Conservation (phyloP, 2,888 invertebrate genomes). For the Pherbina coryleti region DNA sequence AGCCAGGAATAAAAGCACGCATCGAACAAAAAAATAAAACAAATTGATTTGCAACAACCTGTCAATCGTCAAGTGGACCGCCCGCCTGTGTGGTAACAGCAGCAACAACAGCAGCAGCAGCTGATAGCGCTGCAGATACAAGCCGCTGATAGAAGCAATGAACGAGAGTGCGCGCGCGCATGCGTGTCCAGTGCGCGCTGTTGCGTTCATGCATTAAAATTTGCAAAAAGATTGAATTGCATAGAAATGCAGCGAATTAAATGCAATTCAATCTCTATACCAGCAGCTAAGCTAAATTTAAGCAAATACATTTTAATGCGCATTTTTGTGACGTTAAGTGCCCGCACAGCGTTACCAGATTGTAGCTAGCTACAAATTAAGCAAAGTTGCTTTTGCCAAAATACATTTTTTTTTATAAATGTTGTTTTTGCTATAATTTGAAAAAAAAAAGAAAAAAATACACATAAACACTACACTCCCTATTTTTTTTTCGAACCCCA, state of each 20-base stretch:
- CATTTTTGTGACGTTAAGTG: not conserved
- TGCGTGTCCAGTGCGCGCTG: slow-evolving; percentile 4
- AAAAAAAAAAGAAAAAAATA: not conserved
- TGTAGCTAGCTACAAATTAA: no score
- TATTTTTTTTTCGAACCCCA: not conserved
- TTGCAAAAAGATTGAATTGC: not conserved
- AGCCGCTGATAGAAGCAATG: slow-evolving; percentile 9
- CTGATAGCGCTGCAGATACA: slow-evolving; percentile 31
- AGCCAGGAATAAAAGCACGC: no score
- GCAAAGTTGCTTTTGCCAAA: not conserved
- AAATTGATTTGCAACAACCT: slow-evolving; percentile 55
- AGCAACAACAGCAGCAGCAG: slow-evolving; percentile 17
- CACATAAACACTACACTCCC: not conserved
- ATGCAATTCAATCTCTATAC: slow-evolving; percentile 4
- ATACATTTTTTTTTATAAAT: not conserved
- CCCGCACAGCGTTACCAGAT: no score
- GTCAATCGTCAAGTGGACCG: not conserved
- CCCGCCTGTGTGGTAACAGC: slow-evolving; percentile 22
- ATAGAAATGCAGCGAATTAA: not conserved
- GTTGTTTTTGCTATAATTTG: not conserved
- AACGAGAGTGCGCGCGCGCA: not conserved
- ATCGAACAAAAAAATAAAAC: no score
- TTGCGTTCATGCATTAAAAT: slow-evolving; percentile 2
- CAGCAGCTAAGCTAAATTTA: not conserved
- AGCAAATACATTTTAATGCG: not conserved